Evolutionary conservation across 1,140 invertebrate genomes (phyloP).

Genomic region (Paraescarpia echinospica): DNA sequence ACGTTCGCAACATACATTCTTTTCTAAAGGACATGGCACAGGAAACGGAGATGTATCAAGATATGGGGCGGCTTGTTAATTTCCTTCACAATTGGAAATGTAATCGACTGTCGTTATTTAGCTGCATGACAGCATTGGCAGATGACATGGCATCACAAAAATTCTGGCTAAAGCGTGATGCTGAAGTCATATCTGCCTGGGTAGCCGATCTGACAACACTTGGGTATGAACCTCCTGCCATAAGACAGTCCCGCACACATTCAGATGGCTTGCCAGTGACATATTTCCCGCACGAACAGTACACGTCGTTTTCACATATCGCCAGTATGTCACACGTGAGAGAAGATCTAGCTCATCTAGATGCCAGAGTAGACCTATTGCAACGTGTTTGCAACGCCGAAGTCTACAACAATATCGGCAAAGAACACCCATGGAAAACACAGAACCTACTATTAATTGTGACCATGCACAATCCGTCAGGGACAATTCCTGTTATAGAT

Average conservation of each 20-base stretch:
- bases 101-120: conserved; percentile 29
- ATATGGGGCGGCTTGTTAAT: conserved; percentile 35
- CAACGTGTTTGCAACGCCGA: background rate
- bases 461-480: conserved; percentile 8
- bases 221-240: conserved; percentile 26
- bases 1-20: conserved; percentile 36
- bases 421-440: background rate
- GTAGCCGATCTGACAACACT: conserved; percentile 33
- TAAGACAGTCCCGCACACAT: background rate
- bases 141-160: conserved; percentile 30
- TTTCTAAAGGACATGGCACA: conserved; percentile 39
- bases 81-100: conserved; percentile 40
- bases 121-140: conserved; percentile 33
- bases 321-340: background rate
- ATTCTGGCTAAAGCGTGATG: conserved; percentile 35
- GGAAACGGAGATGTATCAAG: conserved; percentile 38
- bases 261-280: background rate
- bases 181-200: conserved; percentile 34
- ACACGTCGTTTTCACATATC: conserved; percentile 17
- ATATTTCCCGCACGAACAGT: conserved; percentile 27
- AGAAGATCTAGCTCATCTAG: background rate
- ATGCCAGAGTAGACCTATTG: background rate
- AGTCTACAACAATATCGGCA: background rate
- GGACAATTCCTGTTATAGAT: conserved; percentile 18
- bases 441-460: conserved; percentile 15